These are phyloP conservation scores for Heliconius nattereri DNA, from an alignment of 1,140 invertebrate species.

Conservation along the genomic window DNA sequence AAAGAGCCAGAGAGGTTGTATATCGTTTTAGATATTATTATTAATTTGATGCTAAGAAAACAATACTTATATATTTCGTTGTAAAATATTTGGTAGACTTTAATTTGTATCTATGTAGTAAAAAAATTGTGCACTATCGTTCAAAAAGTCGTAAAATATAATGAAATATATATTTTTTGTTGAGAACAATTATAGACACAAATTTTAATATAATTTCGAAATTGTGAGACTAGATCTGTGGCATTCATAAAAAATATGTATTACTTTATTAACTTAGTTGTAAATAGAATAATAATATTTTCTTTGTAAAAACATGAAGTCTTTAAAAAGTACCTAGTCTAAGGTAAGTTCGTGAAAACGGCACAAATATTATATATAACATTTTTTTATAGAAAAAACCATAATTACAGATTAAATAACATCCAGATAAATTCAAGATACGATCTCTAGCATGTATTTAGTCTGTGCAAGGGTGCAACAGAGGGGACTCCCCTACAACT, in stretches of 20 bases:
- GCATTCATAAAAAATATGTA: neutral
- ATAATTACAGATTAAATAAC: constrained; percentile 13
- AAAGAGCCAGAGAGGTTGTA: neutral
- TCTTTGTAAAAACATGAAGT: neutral
- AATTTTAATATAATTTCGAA: too few species aligned
- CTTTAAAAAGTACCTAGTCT: too few species aligned
- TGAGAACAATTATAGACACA: neutral
- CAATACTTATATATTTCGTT: neutral
- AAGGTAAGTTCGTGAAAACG: neutral
- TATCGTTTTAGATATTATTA: neutral
- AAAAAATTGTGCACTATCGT: too few species aligned
- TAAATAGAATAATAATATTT: too few species aligned
- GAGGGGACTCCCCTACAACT: constrained; percentile 9
- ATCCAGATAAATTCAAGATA: constrained; percentile 11
- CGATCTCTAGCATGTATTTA: constrained; percentile 6
- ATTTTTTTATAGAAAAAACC: neutral
- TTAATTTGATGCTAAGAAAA: neutral
- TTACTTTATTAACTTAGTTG: too few species aligned
- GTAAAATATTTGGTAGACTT: too few species aligned
- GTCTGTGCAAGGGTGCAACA: constrained; percentile 2
- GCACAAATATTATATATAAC: neutral
- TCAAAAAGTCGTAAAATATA: too few species aligned
- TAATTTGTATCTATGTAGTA: too few species aligned
- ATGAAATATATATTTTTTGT: neutral
- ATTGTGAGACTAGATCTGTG: neutral